Conservation (phyloP, 2,888 invertebrate species). For the Psylliodes chrysocephalus region DNA sequence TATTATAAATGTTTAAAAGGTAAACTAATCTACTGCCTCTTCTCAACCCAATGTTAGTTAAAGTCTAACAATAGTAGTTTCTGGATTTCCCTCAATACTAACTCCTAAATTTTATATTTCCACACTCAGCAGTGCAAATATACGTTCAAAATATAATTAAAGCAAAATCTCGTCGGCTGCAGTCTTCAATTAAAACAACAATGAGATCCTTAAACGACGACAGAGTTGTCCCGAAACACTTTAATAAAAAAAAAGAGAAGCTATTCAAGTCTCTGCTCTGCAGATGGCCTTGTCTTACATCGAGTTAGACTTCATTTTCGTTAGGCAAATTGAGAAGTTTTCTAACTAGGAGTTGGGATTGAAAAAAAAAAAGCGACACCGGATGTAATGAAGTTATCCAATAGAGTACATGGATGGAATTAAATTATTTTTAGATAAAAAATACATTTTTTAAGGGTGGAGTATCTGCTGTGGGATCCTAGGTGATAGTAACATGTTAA, state of each 20-base stretch:
- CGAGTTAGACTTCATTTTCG: slow-evolving; percentile 47
- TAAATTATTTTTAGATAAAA: not conserved
- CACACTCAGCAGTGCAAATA: not conserved
- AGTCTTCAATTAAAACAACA: slow-evolving; percentile 10
- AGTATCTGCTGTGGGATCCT: too few relatives aligned
- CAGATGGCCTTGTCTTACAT: slow-evolving; percentile 40
- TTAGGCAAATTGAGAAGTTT: slow-evolving; percentile 47
- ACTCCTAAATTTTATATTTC: not conserved
- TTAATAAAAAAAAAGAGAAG: slow-evolving; percentile 1
- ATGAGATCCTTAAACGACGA: not conserved
- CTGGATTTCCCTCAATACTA: not conserved
- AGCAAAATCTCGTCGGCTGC: slow-evolving; percentile 4
- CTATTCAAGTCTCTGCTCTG: not conserved
- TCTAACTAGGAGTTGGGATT: slow-evolving; percentile 31
- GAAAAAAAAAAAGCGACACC: slow-evolving; percentile 13
- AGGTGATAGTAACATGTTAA: too few relatives aligned
- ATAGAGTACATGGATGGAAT: not conserved
- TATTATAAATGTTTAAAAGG: too few relatives aligned
- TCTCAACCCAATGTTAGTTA: too few relatives aligned
- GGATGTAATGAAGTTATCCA: slow-evolving; percentile 10
- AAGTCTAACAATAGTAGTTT: too few relatives aligned
- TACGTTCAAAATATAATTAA: not conserved
- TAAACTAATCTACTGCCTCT: too few relatives aligned
- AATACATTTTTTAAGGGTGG: too few relatives aligned
- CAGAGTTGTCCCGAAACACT: slow-evolving; percentile 3